Evolutionary conservation across 2,888 invertebrate species (phyloP), one percentile per base, ranked within the genome.

Genomic region (Xylocampa areola): DNA sequence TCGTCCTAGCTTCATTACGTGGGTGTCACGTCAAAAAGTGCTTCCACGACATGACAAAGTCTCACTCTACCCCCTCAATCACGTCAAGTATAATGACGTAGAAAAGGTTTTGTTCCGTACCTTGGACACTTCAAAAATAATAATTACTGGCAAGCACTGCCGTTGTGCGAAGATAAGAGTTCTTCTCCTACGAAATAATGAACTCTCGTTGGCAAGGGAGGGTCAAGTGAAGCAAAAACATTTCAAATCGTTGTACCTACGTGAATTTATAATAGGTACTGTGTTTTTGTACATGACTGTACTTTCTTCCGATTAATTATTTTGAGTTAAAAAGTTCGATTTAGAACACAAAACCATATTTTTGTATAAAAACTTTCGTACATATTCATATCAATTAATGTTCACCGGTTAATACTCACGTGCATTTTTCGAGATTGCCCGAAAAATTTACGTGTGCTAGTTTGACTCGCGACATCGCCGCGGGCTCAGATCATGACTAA

Each of bases 131-230:
- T 68, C 51, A 53, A 58, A 68, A 69, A 75, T 75, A 72, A 74
- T 75, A 72, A 74, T 74, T 74, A 72, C 69, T 67, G 13, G 55
- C 39, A 58, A 64, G 66, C 37, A 53, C 64, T 64, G 16, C 52
- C 69, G 64, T 67, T 74, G 64, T 72, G 27, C 37, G 45, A 44
- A 69, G 75, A 75, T 49, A 62, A 73, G 73, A 53, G 75, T 62
- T 59, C 63, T 72, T 52, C 51, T 63, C 67, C 41, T 37, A 48
- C 44, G 23, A 33, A 53, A 44, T 72, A 72, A 72, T 70, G 66
- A 73, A 43, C 39, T 35, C 71, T 58, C 40, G 54, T 64, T 52
- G 11, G 53, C 53, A 33, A 36, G 45, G 10, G 37, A 45, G 60
- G 41, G 65, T 72, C 70, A 50, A 69, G 73, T 11, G 58, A 33